Conservation (phyloP, 2,888 invertebrate genomes). For the Nemurella pictetii region DNA sequence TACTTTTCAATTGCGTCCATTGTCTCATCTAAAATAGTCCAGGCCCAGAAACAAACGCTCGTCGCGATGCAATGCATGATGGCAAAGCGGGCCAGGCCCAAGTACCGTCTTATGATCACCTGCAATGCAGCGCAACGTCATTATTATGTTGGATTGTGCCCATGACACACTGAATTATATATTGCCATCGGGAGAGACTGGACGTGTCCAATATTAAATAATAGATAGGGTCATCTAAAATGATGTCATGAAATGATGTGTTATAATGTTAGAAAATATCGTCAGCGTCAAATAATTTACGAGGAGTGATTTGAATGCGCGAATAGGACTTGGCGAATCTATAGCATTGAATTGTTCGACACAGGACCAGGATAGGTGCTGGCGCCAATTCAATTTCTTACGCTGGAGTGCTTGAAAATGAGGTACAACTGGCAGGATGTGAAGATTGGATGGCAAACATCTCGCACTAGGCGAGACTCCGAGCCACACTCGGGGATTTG, state of each 20-base stretch:
- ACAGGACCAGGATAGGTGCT: no score
- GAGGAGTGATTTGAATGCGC: not conserved
- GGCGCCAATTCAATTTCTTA: no score
- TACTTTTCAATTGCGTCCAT: constrained; percentile 59
- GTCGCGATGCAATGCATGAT: constrained; percentile 81
- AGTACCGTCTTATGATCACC: constrained; percentile 63
- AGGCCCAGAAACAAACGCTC: constrained; percentile 80
- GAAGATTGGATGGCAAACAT: constrained; percentile 71
- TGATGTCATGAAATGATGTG: no score
- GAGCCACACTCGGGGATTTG: constrained; percentile 58
- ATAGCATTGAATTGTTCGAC: not conserved
- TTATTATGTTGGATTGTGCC: no score
- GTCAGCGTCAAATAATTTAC: no score
- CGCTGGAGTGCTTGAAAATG: constrained; percentile 81
- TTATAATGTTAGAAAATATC: no score
- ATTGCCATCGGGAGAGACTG: no score
- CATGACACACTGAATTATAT: no score
- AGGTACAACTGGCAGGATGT: constrained; percentile 77
- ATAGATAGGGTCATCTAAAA: no score
- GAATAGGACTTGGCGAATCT: not conserved
- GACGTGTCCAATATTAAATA: no score
- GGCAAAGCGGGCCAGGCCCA: constrained; percentile 67
- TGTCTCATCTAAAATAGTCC: constrained; percentile 74
- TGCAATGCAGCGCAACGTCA: no score
- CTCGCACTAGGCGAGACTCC: constrained; percentile 62